Evolutionary conservation across 1,140 invertebrate species (phyloP).

Genomic region (Caerostris extrusa): DNA sequence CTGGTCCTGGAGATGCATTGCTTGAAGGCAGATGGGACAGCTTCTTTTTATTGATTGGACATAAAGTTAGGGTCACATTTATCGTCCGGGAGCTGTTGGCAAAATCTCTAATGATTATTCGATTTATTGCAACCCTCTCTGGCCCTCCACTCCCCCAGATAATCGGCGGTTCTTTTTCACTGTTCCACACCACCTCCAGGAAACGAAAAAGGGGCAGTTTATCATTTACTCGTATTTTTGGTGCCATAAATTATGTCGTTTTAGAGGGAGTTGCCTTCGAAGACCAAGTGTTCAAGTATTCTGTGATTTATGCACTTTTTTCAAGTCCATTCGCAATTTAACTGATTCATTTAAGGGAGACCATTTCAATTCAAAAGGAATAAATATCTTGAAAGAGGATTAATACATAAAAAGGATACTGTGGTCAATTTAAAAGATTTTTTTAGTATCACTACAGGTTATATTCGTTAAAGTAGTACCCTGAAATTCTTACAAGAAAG

Average conservation of each 20-base stretch:
- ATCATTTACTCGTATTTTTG: not conserved
- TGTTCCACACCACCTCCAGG: not conserved
- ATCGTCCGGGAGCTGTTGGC: constrained; percentile 43
- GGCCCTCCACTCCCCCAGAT: not conserved
- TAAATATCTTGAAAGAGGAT: no score
- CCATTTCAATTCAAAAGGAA: no score
- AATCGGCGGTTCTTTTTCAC: not conserved
- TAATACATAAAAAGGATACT: no score
- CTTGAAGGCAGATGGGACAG: constrained; percentile 15
- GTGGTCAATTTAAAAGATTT: no score
- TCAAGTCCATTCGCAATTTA: no score
- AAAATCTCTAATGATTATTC: constrained; percentile 41
- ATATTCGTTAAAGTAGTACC: no score
- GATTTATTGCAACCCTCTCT: not conserved
- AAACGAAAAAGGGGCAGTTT: not conserved
- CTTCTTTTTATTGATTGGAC: constrained; percentile 60
- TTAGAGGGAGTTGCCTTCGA: not conserved
- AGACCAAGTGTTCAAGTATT: no score
- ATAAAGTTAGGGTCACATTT: constrained; percentile 41
- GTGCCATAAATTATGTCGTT: not conserved
- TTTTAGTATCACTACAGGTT: no score
- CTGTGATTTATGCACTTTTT: no score
- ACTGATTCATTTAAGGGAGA: no score
- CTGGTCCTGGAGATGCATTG: constrained; percentile 16
- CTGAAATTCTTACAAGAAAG: no score